Percentiles rank a stretch among this genome's conserved stretches.
These are phyloP conservation scores for Pedetes capensis DNA, from an alignment of 2,113 vertebrate genomes.

Conservation along the genomic window DNA sequence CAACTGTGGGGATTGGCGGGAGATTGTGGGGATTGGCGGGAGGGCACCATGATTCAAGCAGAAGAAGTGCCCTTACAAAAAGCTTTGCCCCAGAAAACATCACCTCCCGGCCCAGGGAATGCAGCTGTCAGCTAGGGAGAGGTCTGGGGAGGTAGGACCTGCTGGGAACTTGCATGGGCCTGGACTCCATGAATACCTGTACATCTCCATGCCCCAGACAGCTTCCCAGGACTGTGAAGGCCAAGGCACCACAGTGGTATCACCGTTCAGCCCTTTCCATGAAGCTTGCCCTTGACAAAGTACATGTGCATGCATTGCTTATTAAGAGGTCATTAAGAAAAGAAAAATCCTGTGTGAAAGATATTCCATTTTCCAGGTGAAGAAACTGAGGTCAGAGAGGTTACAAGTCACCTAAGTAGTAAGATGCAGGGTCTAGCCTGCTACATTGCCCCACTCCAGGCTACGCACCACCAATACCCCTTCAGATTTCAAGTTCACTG, in stretches of 20 bases:
- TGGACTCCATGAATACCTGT: fast-evolving
- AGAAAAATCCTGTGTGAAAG: not conserved
- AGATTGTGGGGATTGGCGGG: slow-evolving; percentile 66
- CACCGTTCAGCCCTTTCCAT: not conserved
- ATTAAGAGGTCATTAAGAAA: not conserved
- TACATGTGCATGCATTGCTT: not conserved
- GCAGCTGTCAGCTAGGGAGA: not conserved
- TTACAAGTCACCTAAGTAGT: not conserved
- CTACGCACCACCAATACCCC: fast-evolving
- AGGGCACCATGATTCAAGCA: slow-evolving; percentile 57
- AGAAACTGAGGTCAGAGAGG: not conserved
- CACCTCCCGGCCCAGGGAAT: not conserved
- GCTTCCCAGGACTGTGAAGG: not conserved
- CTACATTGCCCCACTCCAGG: fast-evolving
- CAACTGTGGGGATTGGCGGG: slow-evolving; percentile 65
- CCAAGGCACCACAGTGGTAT: not conserved
- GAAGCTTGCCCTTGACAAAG: not conserved
- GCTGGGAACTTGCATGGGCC: not conserved
- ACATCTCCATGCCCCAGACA: not conserved
- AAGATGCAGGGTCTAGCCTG: not conserved
- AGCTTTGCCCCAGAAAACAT: not conserved
- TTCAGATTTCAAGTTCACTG: not conserved
- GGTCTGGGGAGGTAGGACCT: not conserved
- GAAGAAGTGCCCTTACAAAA: slow-evolving; percentile 73
- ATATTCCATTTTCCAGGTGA: not conserved